Evolutionary conservation across 2,797 vertebrate species (phyloP).

Genomic region (Acrossocheilus wenchowensis): DNA sequence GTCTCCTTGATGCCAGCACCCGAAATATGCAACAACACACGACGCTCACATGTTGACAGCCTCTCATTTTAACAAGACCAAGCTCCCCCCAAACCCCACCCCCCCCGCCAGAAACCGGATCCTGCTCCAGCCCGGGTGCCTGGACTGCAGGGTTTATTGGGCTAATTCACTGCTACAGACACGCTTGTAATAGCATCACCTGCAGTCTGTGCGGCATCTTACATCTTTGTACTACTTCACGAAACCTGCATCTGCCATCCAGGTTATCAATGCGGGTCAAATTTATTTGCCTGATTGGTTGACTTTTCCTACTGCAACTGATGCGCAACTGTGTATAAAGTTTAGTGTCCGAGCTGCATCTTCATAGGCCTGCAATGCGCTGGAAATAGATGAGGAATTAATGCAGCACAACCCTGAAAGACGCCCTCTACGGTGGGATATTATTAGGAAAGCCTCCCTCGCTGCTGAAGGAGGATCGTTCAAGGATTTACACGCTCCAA

Average conservation of each 20-base stretch:
- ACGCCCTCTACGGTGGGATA: conserved; percentile 8
- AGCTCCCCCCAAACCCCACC: background rate
- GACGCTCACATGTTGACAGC: conserved; percentile 52
- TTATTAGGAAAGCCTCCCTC: conserved; percentile 36
- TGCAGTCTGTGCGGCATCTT: conserved; percentile 54
- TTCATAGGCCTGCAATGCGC: background rate
- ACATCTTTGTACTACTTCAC: conserved; percentile 42
- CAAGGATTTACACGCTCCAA: conserved; percentile 44
- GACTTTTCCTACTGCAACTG: conserved; percentile 55
- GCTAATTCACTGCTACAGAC: conserved; percentile 61
- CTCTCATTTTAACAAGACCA: conserved; percentile 63
- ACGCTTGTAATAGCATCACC: conserved; percentile 62
- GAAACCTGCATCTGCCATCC: conserved; percentile 58
- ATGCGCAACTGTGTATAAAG: background rate
- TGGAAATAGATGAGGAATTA: conserved; percentile 20
- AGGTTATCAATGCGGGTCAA: conserved; percentile 57
- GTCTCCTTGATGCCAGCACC: conserved; percentile 39
- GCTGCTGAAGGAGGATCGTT: conserved; percentile 21
- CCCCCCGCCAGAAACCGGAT: conserved; percentile 56
- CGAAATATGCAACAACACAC: conserved; percentile 59
- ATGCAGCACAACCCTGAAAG: conserved; percentile 28
- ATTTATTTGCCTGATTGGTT: conserved; percentile 69
- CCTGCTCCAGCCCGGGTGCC: conserved; percentile 54
- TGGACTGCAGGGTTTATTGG: conserved; percentile 58
- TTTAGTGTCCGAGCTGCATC: background rate